Conservation (phyloP, 2,113 vertebrate species). For the Numida meleagris region DNA sequence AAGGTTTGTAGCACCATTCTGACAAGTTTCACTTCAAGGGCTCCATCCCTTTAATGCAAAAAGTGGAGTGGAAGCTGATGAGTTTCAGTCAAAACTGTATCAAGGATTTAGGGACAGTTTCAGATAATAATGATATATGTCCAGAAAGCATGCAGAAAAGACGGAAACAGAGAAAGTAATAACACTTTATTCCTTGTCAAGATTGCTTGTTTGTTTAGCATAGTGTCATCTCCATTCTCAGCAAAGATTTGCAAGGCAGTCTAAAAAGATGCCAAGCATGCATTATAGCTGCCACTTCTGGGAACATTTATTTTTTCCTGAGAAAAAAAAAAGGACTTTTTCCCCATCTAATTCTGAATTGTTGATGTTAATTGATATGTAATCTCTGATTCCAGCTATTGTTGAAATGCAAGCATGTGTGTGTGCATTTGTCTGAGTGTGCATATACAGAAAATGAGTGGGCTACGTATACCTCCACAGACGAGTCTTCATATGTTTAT, state of each 20-base stretch:
- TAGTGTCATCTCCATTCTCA: background rate
- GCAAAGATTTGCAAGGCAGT: background rate
- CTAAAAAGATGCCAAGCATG: background rate
- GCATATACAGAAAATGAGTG: background rate
- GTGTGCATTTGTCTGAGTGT: accelerated
- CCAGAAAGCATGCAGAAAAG: background rate
- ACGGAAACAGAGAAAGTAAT: background rate
- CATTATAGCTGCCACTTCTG: background rate
- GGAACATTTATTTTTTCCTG: background rate
- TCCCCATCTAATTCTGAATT: background rate
- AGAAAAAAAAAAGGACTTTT: background rate
- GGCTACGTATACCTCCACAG: background rate
- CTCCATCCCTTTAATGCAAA: background rate
- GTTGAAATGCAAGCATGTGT: background rate
- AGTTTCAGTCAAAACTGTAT: background rate
- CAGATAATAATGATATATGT: background rate
- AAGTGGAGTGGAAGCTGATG: background rate
- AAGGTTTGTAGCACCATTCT: background rate
- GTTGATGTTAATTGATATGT: background rate
- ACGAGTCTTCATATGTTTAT: background rate
- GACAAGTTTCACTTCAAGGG: background rate
- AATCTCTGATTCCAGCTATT: background rate
- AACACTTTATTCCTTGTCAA: background rate
- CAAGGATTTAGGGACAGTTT: background rate
- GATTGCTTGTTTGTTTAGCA: background rate